A percentile compares a stretch with the other conserved stretches of the same genome.
Conservation (phyloP, 2,113 vertebrate genomes). For the Lepisosteus osseus region DNA sequence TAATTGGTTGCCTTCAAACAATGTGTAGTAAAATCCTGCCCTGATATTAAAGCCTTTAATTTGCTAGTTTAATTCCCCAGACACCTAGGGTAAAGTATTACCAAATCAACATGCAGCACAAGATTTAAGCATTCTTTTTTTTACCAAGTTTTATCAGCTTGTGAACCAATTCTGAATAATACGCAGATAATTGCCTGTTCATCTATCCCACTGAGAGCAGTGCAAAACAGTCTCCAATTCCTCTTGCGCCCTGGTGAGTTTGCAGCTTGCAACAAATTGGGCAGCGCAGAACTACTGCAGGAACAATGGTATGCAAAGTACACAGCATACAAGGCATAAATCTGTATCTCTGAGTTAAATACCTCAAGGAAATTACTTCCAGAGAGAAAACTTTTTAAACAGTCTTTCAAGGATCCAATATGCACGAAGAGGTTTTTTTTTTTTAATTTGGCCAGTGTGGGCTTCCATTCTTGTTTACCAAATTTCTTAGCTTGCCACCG, state of each 20-base stretch:
- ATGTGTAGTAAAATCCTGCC: too few relatives aligned
- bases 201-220: background rate
- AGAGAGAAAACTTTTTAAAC: too few relatives aligned
- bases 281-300: background rate
- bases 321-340: too few relatives aligned
- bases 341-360: too few relatives aligned
- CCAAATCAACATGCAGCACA: background rate
- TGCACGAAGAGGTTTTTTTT: too few relatives aligned
- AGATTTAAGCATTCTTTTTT: constrained; percentile 1
- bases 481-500: too few relatives aligned
- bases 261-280: background rate
- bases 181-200: background rate
- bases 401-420: too few relatives aligned
- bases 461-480: too few relatives aligned
- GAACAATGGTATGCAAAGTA: too few relatives aligned
- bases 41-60: background rate
- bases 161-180: background rate
- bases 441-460: too few relatives aligned
- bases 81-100: background rate
- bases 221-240: background rate
- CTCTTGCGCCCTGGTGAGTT: background rate
- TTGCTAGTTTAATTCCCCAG: background rate
- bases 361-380: too few relatives aligned
- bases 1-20: too few relatives aligned
- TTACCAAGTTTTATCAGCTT: background rate